phyloP scores from a whole-genome alignment of 2,888 invertebrate genomes.

The Endomychus coccineus region DNA sequence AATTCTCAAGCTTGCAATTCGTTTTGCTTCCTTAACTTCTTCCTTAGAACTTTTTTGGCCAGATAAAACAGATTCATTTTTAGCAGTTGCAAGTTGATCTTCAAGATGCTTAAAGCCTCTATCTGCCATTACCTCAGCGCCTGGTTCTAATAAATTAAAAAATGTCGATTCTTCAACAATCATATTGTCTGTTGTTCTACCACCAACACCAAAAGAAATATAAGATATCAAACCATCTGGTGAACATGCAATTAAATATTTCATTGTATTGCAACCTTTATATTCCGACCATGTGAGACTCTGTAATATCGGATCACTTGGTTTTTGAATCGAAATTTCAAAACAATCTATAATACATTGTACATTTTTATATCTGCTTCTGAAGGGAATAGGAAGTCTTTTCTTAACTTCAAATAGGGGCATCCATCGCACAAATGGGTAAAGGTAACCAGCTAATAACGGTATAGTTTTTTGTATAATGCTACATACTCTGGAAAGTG shows the following conservation, averaged over 20 bases:
- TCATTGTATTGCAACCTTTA: conserved; percentile 25
- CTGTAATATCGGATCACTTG: conserved; percentile 31
- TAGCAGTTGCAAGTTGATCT: no score
- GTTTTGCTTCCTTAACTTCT: no score
- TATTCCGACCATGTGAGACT: conserved; percentile 35
- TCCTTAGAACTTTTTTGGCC: no score
- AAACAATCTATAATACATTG: conserved; percentile 36
- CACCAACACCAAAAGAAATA: conserved; percentile 30
- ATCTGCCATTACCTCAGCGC: conserved; percentile 10
- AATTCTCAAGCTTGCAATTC: no score
- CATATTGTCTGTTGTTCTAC: conserved; percentile 24
- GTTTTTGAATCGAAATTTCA: conserved; percentile 37
- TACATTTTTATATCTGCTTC: conserved; percentile 22
- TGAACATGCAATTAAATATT: conserved; percentile 24
- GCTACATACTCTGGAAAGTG: no score
- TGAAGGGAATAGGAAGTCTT: conserved; percentile 25
- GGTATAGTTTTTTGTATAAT: no score
- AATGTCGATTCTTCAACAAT: conserved; percentile 6
- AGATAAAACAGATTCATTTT: no score
- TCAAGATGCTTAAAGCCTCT: no score
- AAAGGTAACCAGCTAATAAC: no score
- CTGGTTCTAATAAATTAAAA: background rate
- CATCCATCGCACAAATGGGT: no score
- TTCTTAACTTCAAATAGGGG: no score
- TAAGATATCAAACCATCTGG: conserved; percentile 28